Percentiles rank a stretch among this genome's conserved stretches.
phyloP scores from a whole-genome alignment of 2,888 invertebrate species.

The Monopis laevigella region DNA sequence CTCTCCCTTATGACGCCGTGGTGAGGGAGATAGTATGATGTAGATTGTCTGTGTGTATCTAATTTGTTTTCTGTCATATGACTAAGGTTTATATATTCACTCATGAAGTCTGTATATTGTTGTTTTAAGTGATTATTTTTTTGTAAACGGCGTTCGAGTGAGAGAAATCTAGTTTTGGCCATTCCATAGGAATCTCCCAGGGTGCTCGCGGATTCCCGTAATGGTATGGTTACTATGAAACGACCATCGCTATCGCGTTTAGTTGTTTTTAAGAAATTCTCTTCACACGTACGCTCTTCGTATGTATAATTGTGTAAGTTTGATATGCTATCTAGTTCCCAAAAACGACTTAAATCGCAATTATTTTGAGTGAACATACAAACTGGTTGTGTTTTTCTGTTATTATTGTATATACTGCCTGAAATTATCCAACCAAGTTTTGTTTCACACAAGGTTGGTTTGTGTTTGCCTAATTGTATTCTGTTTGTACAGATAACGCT shows the following conservation, averaged over 20 bases:
- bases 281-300: too few species aligned
- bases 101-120: background rate
- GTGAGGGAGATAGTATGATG: conserved; percentile 10
- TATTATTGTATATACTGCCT: background rate
- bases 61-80: background rate
- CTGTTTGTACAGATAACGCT: background rate
- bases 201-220: background rate
- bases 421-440: background rate
- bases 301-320: too few species aligned
- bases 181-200: background rate
- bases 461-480: background rate
- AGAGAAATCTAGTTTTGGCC: background rate
- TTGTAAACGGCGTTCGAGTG: background rate
- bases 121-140: background rate
- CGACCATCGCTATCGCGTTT: background rate
- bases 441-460: background rate
- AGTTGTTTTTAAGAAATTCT: background rate
- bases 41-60: background rate
- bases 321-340: too few species aligned
- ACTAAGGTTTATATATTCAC: background rate
- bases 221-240: background rate
- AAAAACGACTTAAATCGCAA: too few species aligned
- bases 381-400: background rate
- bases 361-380: too few species aligned
- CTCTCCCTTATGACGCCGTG: conserved; percentile 10